Evolutionary conservation across 2,113 vertebrate species (phyloP).

Genomic region (Lagopus muta): DNA sequence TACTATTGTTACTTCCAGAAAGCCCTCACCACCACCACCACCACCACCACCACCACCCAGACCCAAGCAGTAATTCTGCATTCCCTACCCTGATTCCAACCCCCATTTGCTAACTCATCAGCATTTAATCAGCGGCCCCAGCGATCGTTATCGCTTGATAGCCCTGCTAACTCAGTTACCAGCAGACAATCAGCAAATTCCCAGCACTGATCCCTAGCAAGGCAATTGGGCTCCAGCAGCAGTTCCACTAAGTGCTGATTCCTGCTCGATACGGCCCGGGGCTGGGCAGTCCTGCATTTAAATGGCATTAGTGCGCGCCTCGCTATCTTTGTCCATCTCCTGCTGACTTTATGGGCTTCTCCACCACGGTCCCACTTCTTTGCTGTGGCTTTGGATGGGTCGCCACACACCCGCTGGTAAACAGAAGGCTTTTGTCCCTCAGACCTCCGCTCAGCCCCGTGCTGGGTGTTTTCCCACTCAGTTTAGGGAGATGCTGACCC

Average conservation of each 20-base stretch:
- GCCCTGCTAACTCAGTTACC: not conserved
- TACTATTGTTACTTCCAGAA: not conserved
- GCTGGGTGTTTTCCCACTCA: not conserved
- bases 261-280: rapidly evolving
- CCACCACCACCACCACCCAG: not conserved
- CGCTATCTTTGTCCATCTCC: not conserved
- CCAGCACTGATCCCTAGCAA: not conserved
- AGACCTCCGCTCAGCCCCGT: rapidly evolving
- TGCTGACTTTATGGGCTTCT: not conserved
- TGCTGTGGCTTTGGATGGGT: rapidly evolving
- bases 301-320: not conserved
- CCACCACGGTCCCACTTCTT: not conserved
- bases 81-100: not conserved
- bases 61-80: not conserved
- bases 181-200: rapidly evolving
- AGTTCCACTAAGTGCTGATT: not conserved
- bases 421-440: not conserved
- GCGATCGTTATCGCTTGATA: not conserved
- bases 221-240: not conserved
- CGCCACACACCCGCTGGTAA: not conserved
- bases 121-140: not conserved
- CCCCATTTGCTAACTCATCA: slow-evolving; percentile 37
- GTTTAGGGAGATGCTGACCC: rapidly evolving
- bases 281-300: rapidly evolving
- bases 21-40: not conserved